phyloP scores from a whole-genome alignment of 2,797 vertebrate species.

The Chaunax sp. region DNA sequence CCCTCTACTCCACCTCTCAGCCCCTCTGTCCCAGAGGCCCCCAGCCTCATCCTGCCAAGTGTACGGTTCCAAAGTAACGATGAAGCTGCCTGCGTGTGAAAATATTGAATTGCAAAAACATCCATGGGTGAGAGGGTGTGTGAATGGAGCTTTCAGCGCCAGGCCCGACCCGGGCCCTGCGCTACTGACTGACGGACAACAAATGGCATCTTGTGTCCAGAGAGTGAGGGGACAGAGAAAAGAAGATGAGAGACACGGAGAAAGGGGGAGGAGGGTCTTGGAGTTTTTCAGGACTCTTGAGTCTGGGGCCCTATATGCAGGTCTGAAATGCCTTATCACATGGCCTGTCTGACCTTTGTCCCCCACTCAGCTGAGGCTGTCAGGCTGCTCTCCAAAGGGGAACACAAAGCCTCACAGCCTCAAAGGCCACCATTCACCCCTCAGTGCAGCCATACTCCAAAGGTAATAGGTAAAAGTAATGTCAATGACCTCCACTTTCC shows the following conservation, averaged over 20 bases:
- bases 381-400: slow-evolving; percentile 63
- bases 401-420: slow-evolving; percentile 69
- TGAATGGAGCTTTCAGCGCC: slow-evolving; percentile 93
- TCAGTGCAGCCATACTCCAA: slow-evolving; percentile 58
- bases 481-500: slow-evolving; percentile 81
- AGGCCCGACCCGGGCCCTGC: slow-evolving; percentile 78
- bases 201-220: slow-evolving; percentile 90
- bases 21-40: slow-evolving; percentile 83
- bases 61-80: slow-evolving; percentile 96
- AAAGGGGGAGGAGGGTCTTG: slow-evolving; percentile 23
- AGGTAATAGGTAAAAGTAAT: slow-evolving; percentile 84
- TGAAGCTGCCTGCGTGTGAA: slow-evolving; percentile 95
- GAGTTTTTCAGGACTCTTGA: slow-evolving; percentile 71
- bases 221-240: slow-evolving; percentile 42
- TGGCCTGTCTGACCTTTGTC: slow-evolving; percentile 79
- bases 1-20: slow-evolving; percentile 61
- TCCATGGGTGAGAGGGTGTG: slow-evolving; percentile 89
- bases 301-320: slow-evolving; percentile 62
- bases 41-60: slow-evolving; percentile 87
- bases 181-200: slow-evolving; percentile 94
- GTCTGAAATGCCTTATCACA: slow-evolving; percentile 81
- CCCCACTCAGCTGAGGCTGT: slow-evolving; percentile 72
- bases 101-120: slow-evolving; percentile 99
- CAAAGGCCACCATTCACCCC: slow-evolving; percentile 74
- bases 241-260: slow-evolving; percentile 45